Evolutionary conservation across 2,888 invertebrate genomes (phyloP).

Genomic region (Hoplodrina blanda): DNA sequence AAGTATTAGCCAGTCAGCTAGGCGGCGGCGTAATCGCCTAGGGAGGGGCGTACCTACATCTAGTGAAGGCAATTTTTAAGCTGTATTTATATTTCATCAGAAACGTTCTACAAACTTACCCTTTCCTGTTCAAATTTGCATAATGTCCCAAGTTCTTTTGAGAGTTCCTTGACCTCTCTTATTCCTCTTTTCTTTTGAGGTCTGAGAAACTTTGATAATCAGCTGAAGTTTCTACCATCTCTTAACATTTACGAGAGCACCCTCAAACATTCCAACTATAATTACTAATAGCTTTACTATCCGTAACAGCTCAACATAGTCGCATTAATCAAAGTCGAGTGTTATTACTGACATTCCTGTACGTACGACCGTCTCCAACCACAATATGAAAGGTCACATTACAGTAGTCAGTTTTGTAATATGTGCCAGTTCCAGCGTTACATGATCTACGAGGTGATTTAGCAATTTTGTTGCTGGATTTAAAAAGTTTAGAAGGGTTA

Average conservation of each 20-base stretch:
- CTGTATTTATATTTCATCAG: background rate
- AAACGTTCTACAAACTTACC: background rate
- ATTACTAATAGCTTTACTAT: constrained; percentile 37
- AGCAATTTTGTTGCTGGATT: constrained; percentile 35
- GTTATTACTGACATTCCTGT: constrained; percentile 60
- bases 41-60: background rate
- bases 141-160: background rate
- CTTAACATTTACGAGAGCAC: constrained; percentile 1
- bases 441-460: constrained; percentile 43
- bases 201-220: background rate
- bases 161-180: background rate
- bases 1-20: background rate
- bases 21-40: no score
- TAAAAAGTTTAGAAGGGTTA: constrained; percentile 9
- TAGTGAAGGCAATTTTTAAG: background rate
- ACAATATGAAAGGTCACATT: constrained; percentile 38
- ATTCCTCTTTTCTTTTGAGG: constrained; percentile 10
- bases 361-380: constrained; percentile 14
- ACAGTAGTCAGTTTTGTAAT: background rate
- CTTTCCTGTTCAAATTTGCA: background rate
- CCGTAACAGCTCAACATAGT: constrained; percentile 34
- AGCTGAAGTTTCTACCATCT: background rate
- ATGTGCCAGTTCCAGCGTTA: constrained; percentile 9
- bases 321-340: constrained; percentile 63
- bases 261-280: constrained; percentile 24